Conservation (phyloP, 2,797 vertebrate genomes). For the Lacerta bilineata region DNA sequence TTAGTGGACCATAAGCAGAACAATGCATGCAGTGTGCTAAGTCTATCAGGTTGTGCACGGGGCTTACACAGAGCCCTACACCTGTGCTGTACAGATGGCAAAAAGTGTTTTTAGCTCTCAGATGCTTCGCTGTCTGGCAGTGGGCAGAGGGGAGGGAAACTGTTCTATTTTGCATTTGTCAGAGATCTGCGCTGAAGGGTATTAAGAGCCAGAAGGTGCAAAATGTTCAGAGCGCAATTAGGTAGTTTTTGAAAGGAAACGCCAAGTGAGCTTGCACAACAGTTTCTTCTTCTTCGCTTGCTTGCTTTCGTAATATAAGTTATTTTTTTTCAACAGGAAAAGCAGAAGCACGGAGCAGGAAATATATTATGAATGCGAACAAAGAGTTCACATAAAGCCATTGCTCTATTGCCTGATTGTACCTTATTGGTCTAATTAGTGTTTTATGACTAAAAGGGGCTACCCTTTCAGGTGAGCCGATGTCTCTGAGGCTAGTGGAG, state of each 20-base stretch:
- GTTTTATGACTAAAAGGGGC: background rate
- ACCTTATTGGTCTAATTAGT: background rate
- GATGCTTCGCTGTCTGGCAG: background rate
- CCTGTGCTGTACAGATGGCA: conserved; percentile 76
- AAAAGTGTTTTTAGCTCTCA: background rate
- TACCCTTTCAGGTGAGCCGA: background rate
- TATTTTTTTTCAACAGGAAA: background rate
- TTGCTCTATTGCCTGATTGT: background rate
- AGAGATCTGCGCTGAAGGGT: rapidly evolving
- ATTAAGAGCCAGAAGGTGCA: rapidly evolving
- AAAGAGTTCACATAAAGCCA: background rate
- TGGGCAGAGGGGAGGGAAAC: background rate
- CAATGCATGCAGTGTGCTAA: conserved; percentile 73
- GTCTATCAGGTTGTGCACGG: conserved; percentile 62
- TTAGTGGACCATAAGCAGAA: conserved; percentile 42
- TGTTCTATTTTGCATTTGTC: rapidly evolving
- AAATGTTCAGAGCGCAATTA: rapidly evolving
- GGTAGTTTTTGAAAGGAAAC: background rate
- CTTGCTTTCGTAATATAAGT: background rate
- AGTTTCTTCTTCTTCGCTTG: background rate
- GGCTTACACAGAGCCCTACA: conserved; percentile 50
- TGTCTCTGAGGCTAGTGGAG: background rate
- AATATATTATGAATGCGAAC: background rate
- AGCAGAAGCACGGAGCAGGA: too few species aligned
- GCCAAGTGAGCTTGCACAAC: background rate